Base-by-base conservation (phyloP, 2,888 invertebrate species). In the Pseudococcus jackbeardsleyi region DNA sequence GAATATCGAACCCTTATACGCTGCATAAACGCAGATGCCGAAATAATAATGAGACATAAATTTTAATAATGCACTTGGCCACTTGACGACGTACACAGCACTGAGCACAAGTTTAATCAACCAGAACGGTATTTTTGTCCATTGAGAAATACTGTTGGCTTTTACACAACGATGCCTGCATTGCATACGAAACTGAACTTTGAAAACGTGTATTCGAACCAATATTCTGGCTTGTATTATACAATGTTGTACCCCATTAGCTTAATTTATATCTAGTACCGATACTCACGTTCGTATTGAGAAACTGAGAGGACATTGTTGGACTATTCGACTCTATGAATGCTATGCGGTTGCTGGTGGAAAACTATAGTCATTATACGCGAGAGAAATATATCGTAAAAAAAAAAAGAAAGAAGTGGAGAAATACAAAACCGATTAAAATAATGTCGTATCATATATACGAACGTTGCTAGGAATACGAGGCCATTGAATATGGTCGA, bases 121-220 rank as follows among this genome's bases (percentile, higher is more conserved):
- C 79, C 42, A 79, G 79, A 79, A 79, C 79, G 79, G 46, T 79
- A 79, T 79, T 79, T 72, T 59, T 7, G 42, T 79, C 42, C 79
- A 79, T 79, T 79, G 68, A 72, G 33, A 72, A 33, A 72, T 33
- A 33, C 26, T 33, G 26, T 2, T 3, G 26, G 26, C 26, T 33
- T 33, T 33, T 33, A 33, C 26, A 33, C 26, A 33, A 33, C 26
- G 12, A 17, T 50, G 17, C 50, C 50, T 54, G 54, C 17, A 19
- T 59, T 33, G 33, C 19, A 59, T 59, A 59, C 19, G n/a, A 59
- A 15, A 17, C 9, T 72, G 68, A 72, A 72, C 26, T 72, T 72
- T 72, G 68, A 72, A 26, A 72, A 26, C 22, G 26, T 33, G 68
- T 72, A 72, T 26, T 59, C n/a, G 12, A 72, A 72, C 22, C 33